Evolutionary conservation across 2,113 vertebrate genomes (phyloP), one percentile per base, ranked within the genome.

Genomic region (Vireo altiloquus): DNA sequence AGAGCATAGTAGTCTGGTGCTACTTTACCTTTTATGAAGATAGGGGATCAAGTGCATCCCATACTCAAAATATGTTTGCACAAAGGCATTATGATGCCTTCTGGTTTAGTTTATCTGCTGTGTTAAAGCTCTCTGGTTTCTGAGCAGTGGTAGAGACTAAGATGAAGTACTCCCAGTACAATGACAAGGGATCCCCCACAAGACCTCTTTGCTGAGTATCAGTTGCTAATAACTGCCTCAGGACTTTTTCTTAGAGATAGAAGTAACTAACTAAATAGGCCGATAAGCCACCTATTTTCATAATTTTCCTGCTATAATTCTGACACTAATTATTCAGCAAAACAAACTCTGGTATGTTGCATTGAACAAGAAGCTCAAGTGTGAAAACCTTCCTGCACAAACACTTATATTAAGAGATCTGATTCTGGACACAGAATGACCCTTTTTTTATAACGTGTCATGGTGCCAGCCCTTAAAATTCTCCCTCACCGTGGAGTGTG

Each of bases 271-370:
- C 63, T 84, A 96, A 96, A 90, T 7, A 94, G 50, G 71, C 60
- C 74, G 57, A 90, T 93, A 96, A 69, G 71, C 57, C 20, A 61
- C 39, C 52, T 72, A 49, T 57, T 66, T 87, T 72, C 90, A 72
- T 93, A 44, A 39, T 85, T 95, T 94, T 94, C 83, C 87, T 84
- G 44, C 86, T 33, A 76, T 50, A 91, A 79, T 42, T 91, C 52
- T 92, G 75, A 94, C 79, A 96, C 52, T 50, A 95, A 66, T 61
- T 96, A 39, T 66, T 64, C 64, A 25, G 61, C 49, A 90, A 88
- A 80, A 79, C 35, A 68, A 92, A 77, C 37, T 77, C 49, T 52
- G 75, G 16, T 49, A 72, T n/a, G 57, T 21, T 61, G 33, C 52
- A 82, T 3, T 40, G 47, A 75, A 86, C 25, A 82, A 82, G 90